Percentiles rank a stretch among this genome's conserved stretches.
Evolutionary conservation across 2,113 vertebrate species (phyloP).

Genomic region (Myodes glareolus): DNA sequence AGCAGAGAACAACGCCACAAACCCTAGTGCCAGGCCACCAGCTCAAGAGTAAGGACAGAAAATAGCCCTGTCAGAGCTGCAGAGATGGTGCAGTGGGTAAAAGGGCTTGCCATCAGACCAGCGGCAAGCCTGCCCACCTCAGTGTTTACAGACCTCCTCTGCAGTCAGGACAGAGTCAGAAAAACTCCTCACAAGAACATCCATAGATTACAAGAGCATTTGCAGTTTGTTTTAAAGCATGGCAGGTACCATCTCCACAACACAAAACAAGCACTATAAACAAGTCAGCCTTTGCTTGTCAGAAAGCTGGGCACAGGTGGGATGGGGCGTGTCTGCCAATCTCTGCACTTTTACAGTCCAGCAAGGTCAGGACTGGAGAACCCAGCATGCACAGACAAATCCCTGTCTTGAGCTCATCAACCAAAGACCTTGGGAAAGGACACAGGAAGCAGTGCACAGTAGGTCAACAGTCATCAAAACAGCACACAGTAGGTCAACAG

Average conservation of each 20-base stretch:
- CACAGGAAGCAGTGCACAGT: not conserved
- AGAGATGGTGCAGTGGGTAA: not conserved
- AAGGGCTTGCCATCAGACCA: not conserved
- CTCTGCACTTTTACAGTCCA: not conserved
- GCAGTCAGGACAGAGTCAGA: not conserved
- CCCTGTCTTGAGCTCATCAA: not conserved
- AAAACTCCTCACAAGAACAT: not conserved
- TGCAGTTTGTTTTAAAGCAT: not conserved
- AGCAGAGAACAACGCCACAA: too few relatives aligned
- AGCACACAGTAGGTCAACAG: not conserved
- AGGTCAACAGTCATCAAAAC: not conserved
- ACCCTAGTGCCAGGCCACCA: not conserved
- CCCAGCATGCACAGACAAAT: not conserved
- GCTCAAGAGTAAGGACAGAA: not conserved
- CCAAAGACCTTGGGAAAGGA: constrained; percentile 42
- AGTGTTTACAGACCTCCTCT: not conserved
- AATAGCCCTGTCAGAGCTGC: not conserved
- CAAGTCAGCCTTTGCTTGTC: not conserved
- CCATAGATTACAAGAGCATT: not conserved
- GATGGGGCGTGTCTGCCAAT: too few relatives aligned
- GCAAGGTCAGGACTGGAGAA: not conserved
- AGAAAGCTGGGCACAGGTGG: not conserved
- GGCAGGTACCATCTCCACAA: not conserved
- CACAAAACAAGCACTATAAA: not conserved
- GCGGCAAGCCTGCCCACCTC: not conserved